Conservation (phyloP, 2,113 vertebrate species). For the Colinus virginianus region DNA sequence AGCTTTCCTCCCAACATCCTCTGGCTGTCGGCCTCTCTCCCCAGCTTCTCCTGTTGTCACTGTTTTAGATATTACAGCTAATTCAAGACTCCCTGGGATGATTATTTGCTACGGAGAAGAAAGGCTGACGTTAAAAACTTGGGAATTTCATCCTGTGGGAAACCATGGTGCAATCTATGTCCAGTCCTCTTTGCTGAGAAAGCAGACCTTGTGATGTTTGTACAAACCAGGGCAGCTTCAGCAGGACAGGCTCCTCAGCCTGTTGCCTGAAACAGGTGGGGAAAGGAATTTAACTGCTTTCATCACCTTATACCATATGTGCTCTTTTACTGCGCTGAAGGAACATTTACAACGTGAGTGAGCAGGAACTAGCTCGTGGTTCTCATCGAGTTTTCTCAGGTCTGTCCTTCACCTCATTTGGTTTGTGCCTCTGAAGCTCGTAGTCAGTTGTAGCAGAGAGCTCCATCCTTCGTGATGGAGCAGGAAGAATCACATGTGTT, state of each 20-base stretch:
- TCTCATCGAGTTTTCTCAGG: neutral
- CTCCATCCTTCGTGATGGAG: neutral
- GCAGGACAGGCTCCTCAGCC: fast-evolving
- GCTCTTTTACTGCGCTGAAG: fast-evolving
- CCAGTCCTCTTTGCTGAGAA: neutral
- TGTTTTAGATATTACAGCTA: neutral
- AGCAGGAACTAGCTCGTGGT: neutral
- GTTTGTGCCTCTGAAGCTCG: neutral
- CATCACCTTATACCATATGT: neutral
- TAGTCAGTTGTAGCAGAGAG: neutral
- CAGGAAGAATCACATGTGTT: neutral
- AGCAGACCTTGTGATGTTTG: fast-evolving
- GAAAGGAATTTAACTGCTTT: neutral
- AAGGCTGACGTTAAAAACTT: neutral
- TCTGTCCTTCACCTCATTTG: neutral
- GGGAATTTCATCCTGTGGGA: neutral
- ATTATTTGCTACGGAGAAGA: neutral
- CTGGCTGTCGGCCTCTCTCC: neutral
- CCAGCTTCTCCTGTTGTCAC: neutral
- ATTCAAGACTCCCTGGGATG: neutral
- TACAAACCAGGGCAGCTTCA: neutral
- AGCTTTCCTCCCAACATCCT: neutral
- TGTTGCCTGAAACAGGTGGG: neutral
- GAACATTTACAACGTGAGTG: neutral
- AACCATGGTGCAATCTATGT: neutral